phyloP scores from a whole-genome alignment of 2,113 vertebrate genomes.

The Lamprotornis superbus region DNA sequence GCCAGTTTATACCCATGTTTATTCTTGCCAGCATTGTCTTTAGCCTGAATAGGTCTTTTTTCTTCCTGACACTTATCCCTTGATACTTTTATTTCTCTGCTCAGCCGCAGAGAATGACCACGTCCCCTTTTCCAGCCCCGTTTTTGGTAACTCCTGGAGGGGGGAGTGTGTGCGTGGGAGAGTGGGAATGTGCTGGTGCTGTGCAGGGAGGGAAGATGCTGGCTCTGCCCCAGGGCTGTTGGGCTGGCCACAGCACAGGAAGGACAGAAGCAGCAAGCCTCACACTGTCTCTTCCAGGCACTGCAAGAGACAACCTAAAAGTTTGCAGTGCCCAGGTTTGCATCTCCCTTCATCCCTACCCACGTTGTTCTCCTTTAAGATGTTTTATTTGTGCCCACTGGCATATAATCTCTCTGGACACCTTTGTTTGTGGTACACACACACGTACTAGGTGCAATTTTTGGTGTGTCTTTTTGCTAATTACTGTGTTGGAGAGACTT shows the following conservation, averaged over 20 bases:
- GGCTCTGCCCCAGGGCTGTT: neutral
- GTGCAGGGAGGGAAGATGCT: neutral
- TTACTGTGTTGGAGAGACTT: neutral
- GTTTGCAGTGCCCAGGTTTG: neutral
- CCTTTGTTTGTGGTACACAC: neutral
- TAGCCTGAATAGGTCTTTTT: constrained; percentile 43
- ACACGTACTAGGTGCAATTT: neutral
- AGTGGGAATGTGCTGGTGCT: neutral
- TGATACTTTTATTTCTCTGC: constrained; percentile 13
- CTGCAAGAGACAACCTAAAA: neutral
- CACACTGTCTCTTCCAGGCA: neutral
- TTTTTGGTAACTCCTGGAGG: neutral
- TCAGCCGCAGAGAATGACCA: constrained; percentile 9
- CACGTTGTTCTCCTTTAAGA: neutral
- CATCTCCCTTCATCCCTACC: neutral
- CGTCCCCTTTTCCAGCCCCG: neutral
- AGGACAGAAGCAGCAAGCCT: neutral
- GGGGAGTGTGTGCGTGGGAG: neutral
- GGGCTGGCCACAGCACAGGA: neutral
- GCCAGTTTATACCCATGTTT: neutral
- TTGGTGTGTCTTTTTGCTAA: neutral
- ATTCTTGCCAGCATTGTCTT: constrained; percentile 51
- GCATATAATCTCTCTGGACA: neutral
- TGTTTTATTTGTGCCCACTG: neutral
- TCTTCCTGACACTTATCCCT: constrained; percentile 44